Percentiles rank a stretch among this genome's conserved stretches.
These are phyloP conservation scores for Timandra comae DNA, from an alignment of 2,888 invertebrate species.

Conservation along the genomic window DNA sequence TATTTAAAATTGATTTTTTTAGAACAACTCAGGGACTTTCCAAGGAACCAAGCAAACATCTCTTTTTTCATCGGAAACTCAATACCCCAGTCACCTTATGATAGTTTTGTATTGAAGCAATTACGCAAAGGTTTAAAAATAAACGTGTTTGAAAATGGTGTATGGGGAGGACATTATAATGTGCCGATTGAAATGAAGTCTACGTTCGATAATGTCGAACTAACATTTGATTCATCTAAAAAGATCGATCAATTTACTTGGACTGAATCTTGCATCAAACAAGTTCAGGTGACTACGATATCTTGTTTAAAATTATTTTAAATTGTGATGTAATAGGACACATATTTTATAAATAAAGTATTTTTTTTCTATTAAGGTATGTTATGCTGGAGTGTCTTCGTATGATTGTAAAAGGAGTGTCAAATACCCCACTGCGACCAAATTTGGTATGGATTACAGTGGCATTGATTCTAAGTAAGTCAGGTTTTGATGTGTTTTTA, in stretches of 20 bases:
- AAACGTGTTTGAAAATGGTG: not conserved
- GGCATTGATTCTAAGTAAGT: slow-evolving; percentile 11
- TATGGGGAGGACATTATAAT: not conserved
- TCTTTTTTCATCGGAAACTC: too few species aligned
- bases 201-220: not conserved
- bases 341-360: not conserved
- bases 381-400: slow-evolving; percentile 5
- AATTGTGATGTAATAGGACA: not conserved
- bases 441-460: slow-evolving; percentile 14
- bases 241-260: not conserved
- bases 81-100: too few species aligned
- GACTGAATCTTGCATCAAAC: not conserved
- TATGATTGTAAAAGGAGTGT: slow-evolving; percentile 1
- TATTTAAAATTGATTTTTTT: too few species aligned
- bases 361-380: slow-evolving; percentile 3
- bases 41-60: too few species aligned
- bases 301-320: too few species aligned
- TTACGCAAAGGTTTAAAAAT: not conserved
- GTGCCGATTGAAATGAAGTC: not conserved
- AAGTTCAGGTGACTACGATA: not conserved
- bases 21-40: too few species aligned
- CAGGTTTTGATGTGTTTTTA: not conserved
- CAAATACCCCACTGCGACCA: not conserved
- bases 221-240: not conserved
- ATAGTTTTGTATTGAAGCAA: too few species aligned